Percentiles rank a stretch among this genome's conserved stretches.
Evolutionary conservation across 2,888 invertebrate genomes (phyloP).

Genomic region (Nomada fabriciana): DNA sequence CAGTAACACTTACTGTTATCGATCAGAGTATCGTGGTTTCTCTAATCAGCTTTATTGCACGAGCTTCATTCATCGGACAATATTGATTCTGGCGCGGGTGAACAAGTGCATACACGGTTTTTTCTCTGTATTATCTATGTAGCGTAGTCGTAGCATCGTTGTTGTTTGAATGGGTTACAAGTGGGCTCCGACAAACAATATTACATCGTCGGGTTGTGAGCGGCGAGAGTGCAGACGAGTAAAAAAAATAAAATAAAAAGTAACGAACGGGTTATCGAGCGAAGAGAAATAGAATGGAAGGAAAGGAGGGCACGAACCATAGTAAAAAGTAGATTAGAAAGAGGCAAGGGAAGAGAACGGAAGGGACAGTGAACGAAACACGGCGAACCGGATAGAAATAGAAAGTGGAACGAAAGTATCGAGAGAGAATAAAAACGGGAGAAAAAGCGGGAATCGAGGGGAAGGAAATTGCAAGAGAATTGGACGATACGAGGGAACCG

Average conservation of each 20-base stretch:
- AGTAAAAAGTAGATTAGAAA: not conserved
- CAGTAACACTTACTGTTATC: no score
- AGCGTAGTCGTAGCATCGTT: constrained; percentile 5
- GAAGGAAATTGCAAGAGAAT: constrained; percentile 1
- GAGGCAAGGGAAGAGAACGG: not conserved
- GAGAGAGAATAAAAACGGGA: no score
- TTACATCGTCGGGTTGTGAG: constrained; percentile 22
- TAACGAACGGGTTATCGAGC: not conserved
- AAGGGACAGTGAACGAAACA: not conserved
- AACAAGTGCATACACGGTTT: no score
- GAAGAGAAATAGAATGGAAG: not conserved
- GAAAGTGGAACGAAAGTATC: not conserved
- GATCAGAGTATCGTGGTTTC: no score
- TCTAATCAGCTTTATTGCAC: no score
- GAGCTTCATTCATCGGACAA: no score
- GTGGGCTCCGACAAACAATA: constrained; percentile 30
- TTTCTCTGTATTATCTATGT: no score
- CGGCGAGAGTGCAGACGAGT: not conserved
- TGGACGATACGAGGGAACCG: not conserved
- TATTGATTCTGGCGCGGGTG: no score
- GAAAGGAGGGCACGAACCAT: not conserved
- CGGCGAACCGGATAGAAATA: not conserved
- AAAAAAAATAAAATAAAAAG: not conserved
- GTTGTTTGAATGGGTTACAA: constrained; percentile 39
- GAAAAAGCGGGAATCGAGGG: not conserved